These are phyloP conservation scores for Trididemnum nubilum DNA, from an alignment of 23 tunicate genomes.

Conservation along the genomic window DNA sequence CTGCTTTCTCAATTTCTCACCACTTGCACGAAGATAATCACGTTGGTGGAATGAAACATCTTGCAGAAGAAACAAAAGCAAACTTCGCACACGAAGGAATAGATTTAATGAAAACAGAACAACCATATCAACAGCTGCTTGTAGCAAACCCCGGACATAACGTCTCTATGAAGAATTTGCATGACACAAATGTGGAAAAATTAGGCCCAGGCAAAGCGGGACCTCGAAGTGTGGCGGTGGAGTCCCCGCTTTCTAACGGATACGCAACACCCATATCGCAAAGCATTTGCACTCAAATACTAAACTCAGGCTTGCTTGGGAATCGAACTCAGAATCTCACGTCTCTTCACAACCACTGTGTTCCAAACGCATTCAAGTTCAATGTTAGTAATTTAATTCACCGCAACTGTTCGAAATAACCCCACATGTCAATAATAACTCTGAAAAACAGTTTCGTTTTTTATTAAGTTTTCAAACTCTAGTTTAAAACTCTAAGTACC, in stretches of 20 bases:
- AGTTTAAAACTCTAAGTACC: too few species aligned
- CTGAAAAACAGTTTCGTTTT: too few species aligned
- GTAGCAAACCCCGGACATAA: neutral
- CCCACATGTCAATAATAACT: too few species aligned
- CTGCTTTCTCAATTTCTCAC: neutral
- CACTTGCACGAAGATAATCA: neutral
- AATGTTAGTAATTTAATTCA: slow-evolving; percentile 75
- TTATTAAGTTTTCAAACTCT: too few species aligned
- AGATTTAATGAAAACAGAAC: neutral
- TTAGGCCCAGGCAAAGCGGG: slow-evolving; percentile 71
- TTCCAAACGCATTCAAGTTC: slow-evolving; percentile 60
- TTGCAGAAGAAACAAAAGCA: neutral
- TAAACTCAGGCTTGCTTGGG: neutral
- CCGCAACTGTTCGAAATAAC: slow-evolving; percentile 43
- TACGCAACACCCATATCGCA: slow-evolving; percentile 32
- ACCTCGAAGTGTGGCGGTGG: slow-evolving; percentile 36
- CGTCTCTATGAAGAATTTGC: neutral
- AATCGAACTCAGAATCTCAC: neutral
- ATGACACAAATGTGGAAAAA: neutral
- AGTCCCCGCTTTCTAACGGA: slow-evolving; percentile 31
- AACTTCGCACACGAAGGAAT: neutral
- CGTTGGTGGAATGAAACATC: neutral
- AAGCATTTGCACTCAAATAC: neutral
- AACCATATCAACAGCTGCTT: neutral
- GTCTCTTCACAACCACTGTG: slow-evolving; percentile 33